A percentile compares a stretch with the other conserved stretches of the same genome.
These are phyloP conservation scores for Sebastes hubbsi DNA, from an alignment of 2,797 vertebrate species.

Conservation along the genomic window DNA sequence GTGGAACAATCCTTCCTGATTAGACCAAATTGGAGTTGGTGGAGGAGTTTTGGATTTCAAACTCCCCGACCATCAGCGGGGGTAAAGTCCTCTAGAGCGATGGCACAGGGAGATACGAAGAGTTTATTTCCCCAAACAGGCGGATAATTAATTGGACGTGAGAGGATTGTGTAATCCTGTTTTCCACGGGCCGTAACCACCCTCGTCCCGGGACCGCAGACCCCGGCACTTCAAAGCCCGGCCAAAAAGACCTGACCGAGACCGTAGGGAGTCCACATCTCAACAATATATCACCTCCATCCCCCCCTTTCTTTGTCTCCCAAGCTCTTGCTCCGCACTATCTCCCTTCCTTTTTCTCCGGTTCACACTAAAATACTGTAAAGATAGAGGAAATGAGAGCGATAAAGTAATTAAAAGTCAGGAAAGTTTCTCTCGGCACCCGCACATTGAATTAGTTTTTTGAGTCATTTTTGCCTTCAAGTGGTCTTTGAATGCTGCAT, in stretches of 20 bases:
- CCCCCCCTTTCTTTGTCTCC: background rate
- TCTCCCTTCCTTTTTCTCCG: constrained; percentile 18
- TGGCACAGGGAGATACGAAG: constrained; percentile 44
- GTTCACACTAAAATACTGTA: constrained; percentile 28
- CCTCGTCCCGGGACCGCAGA: constrained; percentile 37
- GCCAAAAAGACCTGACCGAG: constrained; percentile 29
- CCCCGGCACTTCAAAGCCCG: constrained; percentile 52
- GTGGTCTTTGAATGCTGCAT: constrained; percentile 56
- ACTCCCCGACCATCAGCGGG: constrained; percentile 21
- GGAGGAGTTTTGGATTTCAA: constrained; percentile 16
- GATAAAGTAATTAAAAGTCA: constrained; percentile 72
- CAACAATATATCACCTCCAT: background rate
- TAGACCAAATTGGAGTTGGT: background rate
- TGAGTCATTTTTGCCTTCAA: constrained; percentile 50
- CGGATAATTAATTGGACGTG: constrained; percentile 74
- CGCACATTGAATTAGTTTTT: constrained; percentile 51
- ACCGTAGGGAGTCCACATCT: constrained; percentile 19
- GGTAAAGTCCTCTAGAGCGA: constrained; percentile 29
- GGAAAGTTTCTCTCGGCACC: constrained; percentile 47
- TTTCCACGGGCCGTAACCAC: constrained; percentile 54
- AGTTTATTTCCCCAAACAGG: constrained; percentile 67
- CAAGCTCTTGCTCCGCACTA: background rate
- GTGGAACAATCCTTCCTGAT: constrained; percentile 31
- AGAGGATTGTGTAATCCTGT: constrained; percentile 66
- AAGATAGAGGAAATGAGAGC: constrained; percentile 50